A percentile compares a stretch with the other conserved stretches of the same genome.
Conservation (phyloP, 2,113 vertebrate genomes). For the Scomber scombrus region DNA sequence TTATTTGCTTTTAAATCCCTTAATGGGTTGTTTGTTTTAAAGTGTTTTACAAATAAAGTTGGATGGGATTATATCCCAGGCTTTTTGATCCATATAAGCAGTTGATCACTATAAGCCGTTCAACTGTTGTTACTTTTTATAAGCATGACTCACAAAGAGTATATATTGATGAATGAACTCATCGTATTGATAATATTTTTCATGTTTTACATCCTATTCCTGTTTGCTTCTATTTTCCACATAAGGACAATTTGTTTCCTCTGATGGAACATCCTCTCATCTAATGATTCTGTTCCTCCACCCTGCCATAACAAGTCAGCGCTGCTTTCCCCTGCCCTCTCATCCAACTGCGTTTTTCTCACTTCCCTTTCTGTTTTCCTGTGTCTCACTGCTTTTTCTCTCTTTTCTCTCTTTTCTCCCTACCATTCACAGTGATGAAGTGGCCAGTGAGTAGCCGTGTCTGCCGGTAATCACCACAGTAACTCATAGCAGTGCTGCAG, state of each 20-base stretch:
- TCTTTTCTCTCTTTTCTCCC: slow-evolving; percentile 48
- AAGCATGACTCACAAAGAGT: no score
- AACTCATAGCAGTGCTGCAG: slow-evolving; percentile 78
- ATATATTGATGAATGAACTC: no score
- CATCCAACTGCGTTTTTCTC: slow-evolving; percentile 59
- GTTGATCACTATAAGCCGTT: no score
- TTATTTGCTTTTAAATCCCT: no score
- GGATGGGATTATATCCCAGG: no score
- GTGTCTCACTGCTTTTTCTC: slow-evolving; percentile 52
- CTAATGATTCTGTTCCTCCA: slow-evolving; percentile 29
- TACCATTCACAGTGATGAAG: slow-evolving; percentile 84
- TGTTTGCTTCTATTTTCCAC: neutral
- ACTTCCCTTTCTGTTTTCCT: slow-evolving; percentile 58
- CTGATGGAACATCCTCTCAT: neutral
- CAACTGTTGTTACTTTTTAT: no score
- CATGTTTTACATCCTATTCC: neutral
- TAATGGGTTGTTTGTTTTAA: no score
- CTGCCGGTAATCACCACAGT: slow-evolving; percentile 83
- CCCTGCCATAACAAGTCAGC: slow-evolving; percentile 36
- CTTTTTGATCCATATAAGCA: no score
- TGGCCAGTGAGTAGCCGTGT: slow-evolving; percentile 80
- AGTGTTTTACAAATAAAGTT: no score
- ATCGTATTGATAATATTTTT: no score
- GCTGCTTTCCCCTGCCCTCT: slow-evolving; percentile 25
- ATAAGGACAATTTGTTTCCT: neutral